phyloP scores from a whole-genome alignment of 2,113 vertebrate genomes.

The Triplophysa dalaica region DNA sequence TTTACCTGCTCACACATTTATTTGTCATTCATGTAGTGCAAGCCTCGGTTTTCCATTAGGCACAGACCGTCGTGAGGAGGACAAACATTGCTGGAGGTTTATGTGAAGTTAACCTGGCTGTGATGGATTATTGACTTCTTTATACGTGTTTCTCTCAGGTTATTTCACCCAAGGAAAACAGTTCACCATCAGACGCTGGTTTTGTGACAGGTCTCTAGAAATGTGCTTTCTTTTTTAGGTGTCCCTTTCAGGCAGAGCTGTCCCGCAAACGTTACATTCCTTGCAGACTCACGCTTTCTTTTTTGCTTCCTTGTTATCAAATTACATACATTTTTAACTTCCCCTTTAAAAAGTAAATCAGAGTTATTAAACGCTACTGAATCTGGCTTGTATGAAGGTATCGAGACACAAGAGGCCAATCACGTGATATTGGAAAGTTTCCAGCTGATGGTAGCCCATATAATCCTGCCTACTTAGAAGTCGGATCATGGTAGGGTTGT shows the following conservation, averaged over 20 bases:
- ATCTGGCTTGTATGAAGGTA: slow-evolving; percentile 19
- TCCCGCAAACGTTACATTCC: background rate
- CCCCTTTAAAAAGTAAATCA: slow-evolving; percentile 21
- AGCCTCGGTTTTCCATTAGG: slow-evolving; percentile 14
- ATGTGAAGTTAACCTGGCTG: slow-evolving; percentile 30
- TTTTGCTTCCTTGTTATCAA: background rate
- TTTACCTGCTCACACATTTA: slow-evolving; percentile 5
- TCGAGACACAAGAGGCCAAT: slow-evolving; percentile 36
- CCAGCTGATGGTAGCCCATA: slow-evolving; percentile 36
- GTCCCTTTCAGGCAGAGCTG: no score
- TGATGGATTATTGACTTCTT: slow-evolving; percentile 60
- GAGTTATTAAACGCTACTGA: slow-evolving; percentile 38
- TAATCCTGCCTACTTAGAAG: slow-evolving; percentile 51
- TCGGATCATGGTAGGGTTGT: slow-evolving; percentile 40
- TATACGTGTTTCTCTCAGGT: slow-evolving; percentile 46
- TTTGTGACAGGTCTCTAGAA: slow-evolving; percentile 23
- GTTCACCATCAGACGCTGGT: slow-evolving; percentile 32
- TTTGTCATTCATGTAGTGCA: slow-evolving; percentile 11
- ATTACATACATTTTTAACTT: background rate
- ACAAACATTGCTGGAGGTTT: slow-evolving; percentile 44
- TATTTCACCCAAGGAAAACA: slow-evolving; percentile 45
- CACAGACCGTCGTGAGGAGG: slow-evolving; percentile 38
- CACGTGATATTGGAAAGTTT: slow-evolving; percentile 35
- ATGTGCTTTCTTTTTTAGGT: slow-evolving; percentile 9
- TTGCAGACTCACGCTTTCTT: background rate